Evolutionary conservation across 2,888 invertebrate species (phyloP).

Genomic region (Hylaea fasciaria): DNA sequence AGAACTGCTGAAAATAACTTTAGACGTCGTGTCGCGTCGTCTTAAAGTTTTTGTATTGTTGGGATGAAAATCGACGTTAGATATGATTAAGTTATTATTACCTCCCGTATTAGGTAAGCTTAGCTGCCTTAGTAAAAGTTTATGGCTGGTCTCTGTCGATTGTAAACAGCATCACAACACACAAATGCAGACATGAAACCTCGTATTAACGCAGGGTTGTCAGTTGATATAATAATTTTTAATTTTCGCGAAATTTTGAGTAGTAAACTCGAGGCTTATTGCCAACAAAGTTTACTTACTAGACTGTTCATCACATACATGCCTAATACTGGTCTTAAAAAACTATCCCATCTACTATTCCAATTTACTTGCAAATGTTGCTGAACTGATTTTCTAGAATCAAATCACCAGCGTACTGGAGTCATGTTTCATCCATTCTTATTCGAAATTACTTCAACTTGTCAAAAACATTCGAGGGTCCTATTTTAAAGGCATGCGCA

Average conservation of each 20-base stretch:
- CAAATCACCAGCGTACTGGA: conserved; percentile 38
- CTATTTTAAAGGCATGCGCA: conserved; percentile 61
- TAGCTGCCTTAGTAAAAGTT: too few relatives aligned
- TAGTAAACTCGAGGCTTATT: too few relatives aligned
- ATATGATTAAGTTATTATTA: conserved; percentile 8
- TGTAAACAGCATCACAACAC: too few relatives aligned
- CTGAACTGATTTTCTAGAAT: conserved; percentile 20
- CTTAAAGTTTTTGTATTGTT: conserved; percentile 1
- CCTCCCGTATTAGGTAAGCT: not conserved
- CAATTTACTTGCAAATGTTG: conserved; percentile 23
- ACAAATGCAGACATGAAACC: too few relatives aligned
- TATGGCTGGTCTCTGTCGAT: too few relatives aligned
- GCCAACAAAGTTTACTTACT: too few relatives aligned
- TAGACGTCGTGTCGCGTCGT: not conserved
- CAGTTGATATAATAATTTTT: too few relatives aligned
- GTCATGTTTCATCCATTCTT: conserved; percentile 67
- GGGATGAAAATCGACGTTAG: not conserved
- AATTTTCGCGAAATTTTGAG: too few relatives aligned
- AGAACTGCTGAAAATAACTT: conserved; percentile 6
- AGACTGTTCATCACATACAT: not conserved
- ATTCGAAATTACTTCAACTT: conserved; percentile 65
- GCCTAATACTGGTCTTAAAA: not conserved
- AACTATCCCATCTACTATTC: conserved; percentile 6
- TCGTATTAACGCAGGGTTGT: too few relatives aligned
- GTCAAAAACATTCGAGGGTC: conserved; percentile 67